Conservation (phyloP, 2,888 invertebrate genomes). For the Sympetrum striolatum region DNA sequence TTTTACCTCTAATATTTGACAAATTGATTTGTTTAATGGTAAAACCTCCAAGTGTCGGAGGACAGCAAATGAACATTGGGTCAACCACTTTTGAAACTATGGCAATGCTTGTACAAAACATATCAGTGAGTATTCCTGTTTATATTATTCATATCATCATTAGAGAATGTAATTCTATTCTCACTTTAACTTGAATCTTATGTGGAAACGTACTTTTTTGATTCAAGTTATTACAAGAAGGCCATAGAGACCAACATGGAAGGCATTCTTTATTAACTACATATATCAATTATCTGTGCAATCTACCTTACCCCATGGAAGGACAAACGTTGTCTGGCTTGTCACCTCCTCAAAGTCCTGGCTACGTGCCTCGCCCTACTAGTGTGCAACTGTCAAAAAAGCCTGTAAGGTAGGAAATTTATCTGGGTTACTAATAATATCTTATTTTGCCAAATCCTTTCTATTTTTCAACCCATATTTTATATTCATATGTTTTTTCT, state of each 20-base stretch:
- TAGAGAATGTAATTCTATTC: not conserved
- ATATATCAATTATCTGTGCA: constrained; percentile 89
- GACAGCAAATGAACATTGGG: constrained; percentile 78
- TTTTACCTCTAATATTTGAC: constrained; percentile 81
- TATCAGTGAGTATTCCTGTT: constrained; percentile 67
- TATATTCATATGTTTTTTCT: too few relatives aligned
- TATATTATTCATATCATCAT: not conserved
- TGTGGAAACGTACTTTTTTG: too few relatives aligned
- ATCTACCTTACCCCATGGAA: constrained; percentile 69
- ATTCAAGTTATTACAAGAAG: constrained; percentile 74
- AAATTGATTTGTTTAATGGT: constrained; percentile 80
- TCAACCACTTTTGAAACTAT: constrained; percentile 89
- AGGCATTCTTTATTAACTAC: constrained; percentile 82
- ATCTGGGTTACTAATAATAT: too few relatives aligned
- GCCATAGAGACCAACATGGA: constrained; percentile 83
- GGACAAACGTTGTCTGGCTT: not conserved
- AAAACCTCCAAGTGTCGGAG: constrained; percentile 78
- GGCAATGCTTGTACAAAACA: constrained; percentile 81
- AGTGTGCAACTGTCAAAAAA: constrained; percentile 51
- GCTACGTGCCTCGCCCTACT: constrained; percentile 47
- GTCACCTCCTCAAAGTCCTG: constrained; percentile 48
- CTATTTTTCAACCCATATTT: too few relatives aligned
- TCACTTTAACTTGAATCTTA: too few relatives aligned
- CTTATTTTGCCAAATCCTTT: too few relatives aligned
- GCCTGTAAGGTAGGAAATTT: constrained; percentile 46